Percentiles rank a stretch among this genome's conserved stretches.
Conservation (phyloP, 2,888 invertebrate species). For the Taphrorychus bicolor region DNA sequence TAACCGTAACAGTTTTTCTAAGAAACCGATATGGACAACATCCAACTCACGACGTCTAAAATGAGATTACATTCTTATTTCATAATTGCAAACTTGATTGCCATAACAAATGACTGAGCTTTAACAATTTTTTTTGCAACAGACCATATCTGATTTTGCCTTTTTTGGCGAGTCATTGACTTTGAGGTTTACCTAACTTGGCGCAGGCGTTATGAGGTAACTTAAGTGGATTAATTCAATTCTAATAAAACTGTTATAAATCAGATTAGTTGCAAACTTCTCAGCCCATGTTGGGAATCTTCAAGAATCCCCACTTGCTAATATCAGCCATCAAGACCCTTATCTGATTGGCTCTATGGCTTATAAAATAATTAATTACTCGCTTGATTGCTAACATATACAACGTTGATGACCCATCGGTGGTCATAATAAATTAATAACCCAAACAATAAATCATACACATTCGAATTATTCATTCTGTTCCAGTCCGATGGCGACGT, state of each 20-base stretch:
- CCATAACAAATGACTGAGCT: background rate
- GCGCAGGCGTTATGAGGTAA: too few species aligned
- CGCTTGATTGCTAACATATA: background rate
- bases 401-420: background rate
- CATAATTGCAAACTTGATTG: background rate
- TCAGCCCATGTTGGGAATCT: too few species aligned
- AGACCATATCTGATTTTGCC: background rate
- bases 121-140: background rate
- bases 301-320: too few species aligned
- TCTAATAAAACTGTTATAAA: too few species aligned
- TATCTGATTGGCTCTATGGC: background rate
- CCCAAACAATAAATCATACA: background rate
- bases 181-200: background rate
- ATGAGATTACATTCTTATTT: background rate
- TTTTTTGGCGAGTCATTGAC: background rate
- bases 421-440: background rate
- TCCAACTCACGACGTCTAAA: background rate
- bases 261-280: too few species aligned
- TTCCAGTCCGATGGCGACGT: background rate
- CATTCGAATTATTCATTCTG: background rate
- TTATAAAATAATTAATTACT: background rate
- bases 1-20: too few species aligned
- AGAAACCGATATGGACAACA: background rate
- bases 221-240: too few species aligned
- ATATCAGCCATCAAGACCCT: too few species aligned